Conservation (phyloP, 1,140 invertebrate species). For the Musca vetustissima region DNA sequence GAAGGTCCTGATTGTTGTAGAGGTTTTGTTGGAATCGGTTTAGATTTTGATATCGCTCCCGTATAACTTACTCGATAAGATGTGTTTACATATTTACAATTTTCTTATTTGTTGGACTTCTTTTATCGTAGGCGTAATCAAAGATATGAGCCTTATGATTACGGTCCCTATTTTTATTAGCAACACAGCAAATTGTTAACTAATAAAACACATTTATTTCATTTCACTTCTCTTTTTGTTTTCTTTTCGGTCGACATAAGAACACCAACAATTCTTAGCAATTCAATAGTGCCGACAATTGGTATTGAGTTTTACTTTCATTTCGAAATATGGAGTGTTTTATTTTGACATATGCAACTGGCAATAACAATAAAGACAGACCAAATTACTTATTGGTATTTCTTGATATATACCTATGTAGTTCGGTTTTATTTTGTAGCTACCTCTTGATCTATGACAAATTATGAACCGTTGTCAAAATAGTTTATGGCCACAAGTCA, state of each 20-base stretch:
- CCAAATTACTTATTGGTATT: too few species aligned
- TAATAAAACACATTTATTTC: background rate
- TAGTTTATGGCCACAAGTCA: slow-evolving; percentile 2
- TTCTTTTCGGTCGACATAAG: too few species aligned
- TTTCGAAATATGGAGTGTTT: background rate
- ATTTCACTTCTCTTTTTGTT: too few species aligned
- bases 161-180: background rate
- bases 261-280: background rate
- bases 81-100: too few species aligned
- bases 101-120: too few species aligned
- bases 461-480: slow-evolving; percentile 20
- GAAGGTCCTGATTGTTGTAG: too few species aligned
- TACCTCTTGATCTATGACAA: slow-evolving; percentile 10
- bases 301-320: background rate
- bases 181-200: background rate
- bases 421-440: background rate
- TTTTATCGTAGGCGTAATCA: background rate
- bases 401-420: background rate
- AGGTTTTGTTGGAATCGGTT: too few species aligned
- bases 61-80: too few species aligned
- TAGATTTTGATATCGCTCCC: too few species aligned
- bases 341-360: slow-evolving; percentile 13
- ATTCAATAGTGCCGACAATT: background rate
- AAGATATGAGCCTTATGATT: background rate
- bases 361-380: too few species aligned